Percentiles rank a stretch among this genome's conserved stretches.
phyloP scores from a whole-genome alignment of 2,113 vertebrate genomes.

The Eclectus roratus region DNA sequence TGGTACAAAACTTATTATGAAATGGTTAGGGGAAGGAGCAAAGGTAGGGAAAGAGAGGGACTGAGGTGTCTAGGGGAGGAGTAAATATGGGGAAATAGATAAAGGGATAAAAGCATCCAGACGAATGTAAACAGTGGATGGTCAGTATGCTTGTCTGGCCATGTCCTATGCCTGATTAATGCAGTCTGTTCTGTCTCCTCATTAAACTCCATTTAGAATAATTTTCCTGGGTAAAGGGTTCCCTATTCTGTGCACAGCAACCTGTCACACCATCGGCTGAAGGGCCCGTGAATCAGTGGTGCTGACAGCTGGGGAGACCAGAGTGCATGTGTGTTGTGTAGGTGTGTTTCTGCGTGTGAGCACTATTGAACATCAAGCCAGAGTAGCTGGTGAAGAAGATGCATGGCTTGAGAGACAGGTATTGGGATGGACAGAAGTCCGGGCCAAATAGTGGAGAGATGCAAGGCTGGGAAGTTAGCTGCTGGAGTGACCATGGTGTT shows the following conservation, averaged over 20 bases:
- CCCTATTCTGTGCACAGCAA: not conserved
- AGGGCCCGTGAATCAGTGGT: not conserved
- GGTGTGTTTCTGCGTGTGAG: not conserved
- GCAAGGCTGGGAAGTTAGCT: accelerated
- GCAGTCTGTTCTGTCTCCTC: not conserved
- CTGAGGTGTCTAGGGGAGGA: not conserved
- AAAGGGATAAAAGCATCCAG: accelerated
- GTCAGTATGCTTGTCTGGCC: not conserved
- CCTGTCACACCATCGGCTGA: not conserved
- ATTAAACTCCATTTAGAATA: not conserved
- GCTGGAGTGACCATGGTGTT: too few relatives aligned
- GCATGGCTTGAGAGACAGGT: not conserved
- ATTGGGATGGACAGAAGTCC: not conserved
- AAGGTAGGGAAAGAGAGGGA: not conserved
- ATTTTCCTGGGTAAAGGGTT: not conserved
- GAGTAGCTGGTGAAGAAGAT: not conserved
- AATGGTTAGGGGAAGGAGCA: not conserved
- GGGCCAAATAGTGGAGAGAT: not conserved
- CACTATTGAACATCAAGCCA: too few relatives aligned
- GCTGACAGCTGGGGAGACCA: not conserved
- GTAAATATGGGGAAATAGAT: not conserved
- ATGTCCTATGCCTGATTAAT: not conserved
- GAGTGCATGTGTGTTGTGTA: accelerated
- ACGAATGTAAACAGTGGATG: not conserved
- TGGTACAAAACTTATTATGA: not conserved